Evolutionary conservation across 2,888 invertebrate genomes (phyloP), one percentile per base, ranked within the genome.

Genomic region (Abrostola triplasia): DNA sequence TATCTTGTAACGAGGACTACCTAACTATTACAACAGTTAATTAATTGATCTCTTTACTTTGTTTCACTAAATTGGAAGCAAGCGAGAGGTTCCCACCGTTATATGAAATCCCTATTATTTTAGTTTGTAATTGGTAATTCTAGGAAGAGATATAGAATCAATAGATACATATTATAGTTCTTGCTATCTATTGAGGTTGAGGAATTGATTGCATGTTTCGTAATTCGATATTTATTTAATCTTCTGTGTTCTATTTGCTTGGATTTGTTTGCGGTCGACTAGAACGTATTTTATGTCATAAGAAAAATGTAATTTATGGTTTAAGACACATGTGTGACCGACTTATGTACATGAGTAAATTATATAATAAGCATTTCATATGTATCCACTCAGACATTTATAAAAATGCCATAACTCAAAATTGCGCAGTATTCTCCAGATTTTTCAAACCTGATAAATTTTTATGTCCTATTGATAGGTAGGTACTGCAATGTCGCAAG

Each of bases 31-130:
- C 55, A 65, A 59, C 59, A 49, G 54, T 57, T 73, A 77, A 77
- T 73, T 67, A 73, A 77, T 77, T 67, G 67, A 76, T 77, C 61
- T 67, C 59, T 65, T 68, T 64, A 72, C 62, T 76, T 78, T 61
- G 73, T 64, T 76, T 57, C 56, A 61, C 50, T 59, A 65, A 66
- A 78, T 67, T 63, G 66, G 40, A 60, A 52, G 47, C 55, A 64
- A 55, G n/a, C 36, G 58, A 47, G 55, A 57, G 61, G 59, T 50
- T 63, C 49, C n/a, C 57, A 50, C 69, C 50, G 58, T 74, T 71
- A 71, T 75, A 62, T 49, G 36, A 42, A 38, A 41, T 52, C 8
- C 13, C 63, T 63, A 64, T 72, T 66, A 64, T 76, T 51, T 37
- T 50, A 10, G 54, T 54, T 61, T 60, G 61, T 64, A 59, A 76